Conservation (phyloP, 2,888 invertebrate genomes). For the Salpingus planirostris region DNA sequence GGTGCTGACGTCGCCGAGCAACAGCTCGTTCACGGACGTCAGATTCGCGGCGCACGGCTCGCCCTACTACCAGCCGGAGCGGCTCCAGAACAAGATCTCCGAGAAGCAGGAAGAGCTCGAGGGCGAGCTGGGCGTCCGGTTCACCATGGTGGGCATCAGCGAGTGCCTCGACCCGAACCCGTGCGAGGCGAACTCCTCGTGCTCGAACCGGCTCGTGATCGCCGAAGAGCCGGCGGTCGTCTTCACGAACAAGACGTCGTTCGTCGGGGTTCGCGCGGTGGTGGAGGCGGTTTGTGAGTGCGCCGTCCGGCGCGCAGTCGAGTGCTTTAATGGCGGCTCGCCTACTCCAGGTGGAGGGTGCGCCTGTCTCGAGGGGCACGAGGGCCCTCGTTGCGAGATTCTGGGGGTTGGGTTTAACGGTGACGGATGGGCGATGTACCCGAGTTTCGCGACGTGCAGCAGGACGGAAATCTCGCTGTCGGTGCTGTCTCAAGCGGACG, state of each 20-base stretch:
- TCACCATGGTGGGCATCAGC: slow-evolving; percentile 85
- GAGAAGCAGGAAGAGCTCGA: slow-evolving; percentile 63
- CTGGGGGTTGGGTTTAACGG: slow-evolving; percentile 81
- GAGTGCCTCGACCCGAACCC: slow-evolving; percentile 74
- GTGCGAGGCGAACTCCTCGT: slow-evolving; percentile 62
- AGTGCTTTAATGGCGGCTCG: slow-evolving; percentile 43
- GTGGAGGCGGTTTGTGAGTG: slow-evolving; percentile 72
- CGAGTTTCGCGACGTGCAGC: slow-evolving; percentile 77
- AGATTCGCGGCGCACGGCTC: slow-evolving; percentile 90
- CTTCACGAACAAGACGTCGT: slow-evolving; percentile 87
- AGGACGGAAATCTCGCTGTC: slow-evolving; percentile 75
- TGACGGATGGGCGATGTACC: slow-evolving; percentile 90
- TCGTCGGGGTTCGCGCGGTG: slow-evolving; percentile 84
- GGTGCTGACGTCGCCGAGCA: slow-evolving; percentile 60
- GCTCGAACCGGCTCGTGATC: slow-evolving; percentile 63
- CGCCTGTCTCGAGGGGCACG: slow-evolving; percentile 65
- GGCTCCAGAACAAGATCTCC: slow-evolving; percentile 76
- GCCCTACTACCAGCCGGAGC: slow-evolving; percentile 83
- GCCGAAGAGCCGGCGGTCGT: slow-evolving; percentile 73
- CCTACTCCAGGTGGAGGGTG: slow-evolving; percentile 55
- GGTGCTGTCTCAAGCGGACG: slow-evolving; percentile 63
- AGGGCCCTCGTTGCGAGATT: slow-evolving; percentile 86
- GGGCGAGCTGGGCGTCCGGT: slow-evolving; percentile 59
- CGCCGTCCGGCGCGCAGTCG: slow-evolving; percentile 17
- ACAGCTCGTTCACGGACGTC: slow-evolving; percentile 68